Base-by-base conservation (phyloP, 2,797 vertebrate species). In the Myripristis murdjan region DNA sequence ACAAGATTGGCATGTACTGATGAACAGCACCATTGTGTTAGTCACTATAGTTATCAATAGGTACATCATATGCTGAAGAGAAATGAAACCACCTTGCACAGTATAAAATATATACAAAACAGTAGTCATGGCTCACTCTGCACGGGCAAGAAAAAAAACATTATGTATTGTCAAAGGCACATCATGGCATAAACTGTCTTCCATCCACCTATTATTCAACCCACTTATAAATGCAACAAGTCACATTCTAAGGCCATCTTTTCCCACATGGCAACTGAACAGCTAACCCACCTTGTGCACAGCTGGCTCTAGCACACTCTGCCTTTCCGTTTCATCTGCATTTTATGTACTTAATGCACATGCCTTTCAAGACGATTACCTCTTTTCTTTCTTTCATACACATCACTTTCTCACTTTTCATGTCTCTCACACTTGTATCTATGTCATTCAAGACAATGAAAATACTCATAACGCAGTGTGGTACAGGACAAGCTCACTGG, bases 41-140 rank as follows among this genome's bases (percentile, higher is more conserved):
- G 77, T 83, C 43, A 64, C 49, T 67, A n/a, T 58, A 2, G 28
- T 60, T 7, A 64, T 56, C 28, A 65, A 60, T 18, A 58, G 22
- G 26, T 16, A 48, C 10, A 47, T 64, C 37, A 52, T 52, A 23
- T 44, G 52, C 56, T 22, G 46, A 52, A 22, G 23, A 54, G 33
- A 70, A 72, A 80, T 43, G 16, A 64, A 52, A 15, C 4, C 2
- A 58, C 16, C 9, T 26, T 52, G 7, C 60, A 51, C 71, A 57
- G 35, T 63, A 69, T 11, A 68, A 64, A 70, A 49, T 68, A 79
- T 62, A 70, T 49, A 89, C 28, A 79, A 57, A 84, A 86, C 85
- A 90, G 87, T 83, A 83, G 86, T 87, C 75, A 55, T 71, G 33
- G 70, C 63, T 84, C 64, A 75, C 53, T 82, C 62, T 87, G 64